Base-by-base conservation (phyloP, 2,113 vertebrate species). In the Triplophysa siluroides region DNA sequence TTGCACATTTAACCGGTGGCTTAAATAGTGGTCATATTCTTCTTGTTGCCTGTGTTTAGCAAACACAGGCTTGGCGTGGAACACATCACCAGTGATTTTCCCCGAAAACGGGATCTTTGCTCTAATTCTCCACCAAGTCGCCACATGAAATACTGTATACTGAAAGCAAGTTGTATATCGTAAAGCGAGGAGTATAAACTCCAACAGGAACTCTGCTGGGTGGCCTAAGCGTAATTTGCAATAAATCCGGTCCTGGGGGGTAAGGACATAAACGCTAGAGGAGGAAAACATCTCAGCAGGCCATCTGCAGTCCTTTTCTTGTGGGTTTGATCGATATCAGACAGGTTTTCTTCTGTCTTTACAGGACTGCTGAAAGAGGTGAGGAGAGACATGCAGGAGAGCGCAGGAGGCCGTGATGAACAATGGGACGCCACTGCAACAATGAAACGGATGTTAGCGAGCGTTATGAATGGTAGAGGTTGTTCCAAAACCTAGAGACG, bases 1-100 rank as follows among this genome's bases (percentile, higher is more conserved):
- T 62, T 66, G 54, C 54, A 74, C 60, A 81, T 76, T 81, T 84
- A 60, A 64, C 33, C 56, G 9, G 75, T 26, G 74, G 78, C 54
- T 77, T 81, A 75, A 75, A 62, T 47, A 47, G 45, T 65, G 75
- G 70, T 64, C 61, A 13, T 83, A 61, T 56, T 45, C 77, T 69
- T 74, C 64, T 24, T 54, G 64, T 76, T 52, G 54, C 24, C 65
- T 79, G 24, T 47, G 58, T 62, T 80, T 56, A 69, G 78, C 26
- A 52, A 69, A 60, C 41, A 66, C 33, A 8, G 54, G 47, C 21
- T 54, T 78, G 66, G 71, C 23, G 38, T 26, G 71, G 19, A 43
- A 61, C 33, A 29, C 71, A 19, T 74, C 29, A 23, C 33, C 61
- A 38, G 16, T 14, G 23, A 63, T 50, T 65, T 77, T 38, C 62